Evolutionary conservation across 1,140 invertebrate genomes (phyloP), one percentile per base, ranked within the genome.

Genomic region (Drosophila nikananu): DNA sequence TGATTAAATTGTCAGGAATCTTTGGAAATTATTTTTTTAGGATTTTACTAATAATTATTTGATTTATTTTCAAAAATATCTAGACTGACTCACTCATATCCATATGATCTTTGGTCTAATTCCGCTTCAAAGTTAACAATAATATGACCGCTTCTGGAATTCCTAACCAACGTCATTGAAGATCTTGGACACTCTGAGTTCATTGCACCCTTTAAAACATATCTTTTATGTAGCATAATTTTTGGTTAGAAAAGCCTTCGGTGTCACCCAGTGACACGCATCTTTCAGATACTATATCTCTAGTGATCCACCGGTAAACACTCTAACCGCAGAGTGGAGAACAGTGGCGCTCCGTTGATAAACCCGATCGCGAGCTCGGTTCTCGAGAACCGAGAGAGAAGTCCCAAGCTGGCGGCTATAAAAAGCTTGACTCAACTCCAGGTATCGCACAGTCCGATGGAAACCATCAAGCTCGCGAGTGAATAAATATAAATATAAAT

Each of bases 181-280:
- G 64, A 27, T 55, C 63, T 57, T 42, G 27, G 39, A 23, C 61
- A 60, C 12, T 39, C 9, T 37, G 12, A 66, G 82, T 79, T 86
- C 70, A 81, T 71, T 82, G 83, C 64, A 61, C 81, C 15, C 42
- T 41, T 35, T 17, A 23, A 39, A 48, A 19, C 12, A 3, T 37
- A 23, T 23, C 49, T 66, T 66, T 44, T 54, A 19, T 35, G 21
- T 41, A 74, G 46, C 64, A 68, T 67, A 70, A 19, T 21, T 58
- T 52, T 62, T 46, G 41, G 25, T 42, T 37, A 21, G 49, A 10
- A 52, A 68, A 62, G 59, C 46, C 49, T 54, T 65, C 52, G 48
- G 71, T 77, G 62, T 80, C 66, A 75, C 74, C 82, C 49, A 86
- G 79, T 86, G 76, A 70, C 76, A 80, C 68, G 79, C 65, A 82